Evolutionary conservation across 2,113 vertebrate genomes (phyloP).

Genomic region (Ahaetulla prasina): DNA sequence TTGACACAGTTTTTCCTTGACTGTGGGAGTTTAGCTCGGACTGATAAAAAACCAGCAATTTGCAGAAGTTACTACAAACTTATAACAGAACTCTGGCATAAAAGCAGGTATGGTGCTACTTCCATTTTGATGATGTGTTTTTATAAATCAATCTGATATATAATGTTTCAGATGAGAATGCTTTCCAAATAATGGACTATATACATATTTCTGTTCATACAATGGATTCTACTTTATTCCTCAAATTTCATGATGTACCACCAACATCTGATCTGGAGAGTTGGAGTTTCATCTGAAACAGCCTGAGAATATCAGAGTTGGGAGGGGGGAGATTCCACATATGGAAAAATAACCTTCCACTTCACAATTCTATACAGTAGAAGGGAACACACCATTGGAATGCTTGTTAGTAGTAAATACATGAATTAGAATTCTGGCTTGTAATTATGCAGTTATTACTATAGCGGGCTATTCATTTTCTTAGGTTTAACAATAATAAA

Average conservation of each 20-base stretch:
- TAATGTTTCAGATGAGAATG: not conserved
- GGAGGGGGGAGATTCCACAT: not conserved
- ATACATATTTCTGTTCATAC: not conserved
- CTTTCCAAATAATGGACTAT: not conserved
- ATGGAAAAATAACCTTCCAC: not conserved
- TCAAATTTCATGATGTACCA: not conserved
- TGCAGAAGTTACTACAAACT: conserved; percentile 99
- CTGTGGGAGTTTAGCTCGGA: conserved; percentile 88
- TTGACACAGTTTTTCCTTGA: conserved; percentile 95
- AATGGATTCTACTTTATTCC: not conserved
- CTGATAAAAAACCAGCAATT: conserved; percentile 96
- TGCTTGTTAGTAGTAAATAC: not conserved
- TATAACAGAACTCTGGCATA: conserved; percentile 95
- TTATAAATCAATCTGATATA: not conserved
- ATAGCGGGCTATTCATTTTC: not conserved
- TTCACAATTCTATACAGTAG: not conserved
- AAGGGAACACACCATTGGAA: not conserved
- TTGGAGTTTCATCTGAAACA: not conserved
- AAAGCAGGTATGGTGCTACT: conserved; percentile 80
- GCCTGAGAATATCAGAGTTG: not conserved
- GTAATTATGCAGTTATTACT: not conserved
- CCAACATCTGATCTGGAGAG: not conserved
- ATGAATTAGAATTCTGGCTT: not conserved
- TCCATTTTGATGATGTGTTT: not conserved
- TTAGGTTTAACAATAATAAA: not conserved